These are phyloP conservation scores for Rhopalosiphum padi DNA, from an alignment of 1,140 invertebrate species.

Conservation along the genomic window DNA sequence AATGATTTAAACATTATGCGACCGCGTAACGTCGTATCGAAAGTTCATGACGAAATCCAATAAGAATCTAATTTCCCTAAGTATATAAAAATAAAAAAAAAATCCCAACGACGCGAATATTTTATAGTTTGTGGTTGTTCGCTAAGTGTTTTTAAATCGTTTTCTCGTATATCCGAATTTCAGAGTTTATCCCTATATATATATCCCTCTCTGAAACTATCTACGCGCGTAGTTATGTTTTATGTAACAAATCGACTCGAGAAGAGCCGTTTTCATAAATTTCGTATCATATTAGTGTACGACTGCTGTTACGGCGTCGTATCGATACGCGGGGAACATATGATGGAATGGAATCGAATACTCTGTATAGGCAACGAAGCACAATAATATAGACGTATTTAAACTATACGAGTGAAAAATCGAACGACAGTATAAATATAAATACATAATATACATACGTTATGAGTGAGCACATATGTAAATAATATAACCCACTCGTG, in stretches of 20 bases:
- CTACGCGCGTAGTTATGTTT: not conserved
- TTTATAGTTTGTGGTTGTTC: not conserved
- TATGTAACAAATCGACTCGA: not conserved
- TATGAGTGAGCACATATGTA: not conserved
- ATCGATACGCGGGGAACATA: not conserved
- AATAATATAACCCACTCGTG: not conserved
- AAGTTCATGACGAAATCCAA: slow-evolving; percentile 2
- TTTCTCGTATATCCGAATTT: not conserved
- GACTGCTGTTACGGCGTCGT: not conserved
- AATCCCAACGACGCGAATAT: not conserved
- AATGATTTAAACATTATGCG: not conserved
- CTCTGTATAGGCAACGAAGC: not conserved
- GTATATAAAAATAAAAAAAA: slow-evolving; percentile 7
- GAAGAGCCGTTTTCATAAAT: not conserved
- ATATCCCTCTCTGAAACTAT: not conserved
- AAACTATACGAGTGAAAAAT: not conserved
- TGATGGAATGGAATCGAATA: not conserved
- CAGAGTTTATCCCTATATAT: not conserved
- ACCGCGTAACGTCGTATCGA: not conserved
- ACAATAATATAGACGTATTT: not conserved
- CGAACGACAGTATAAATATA: not conserved
- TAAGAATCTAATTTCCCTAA: slow-evolving; percentile 12
- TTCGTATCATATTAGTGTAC: not conserved
- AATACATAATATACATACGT: not conserved
- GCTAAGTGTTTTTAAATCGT: not conserved